phyloP scores from a whole-genome alignment of 2,797 vertebrate genomes.

The Pantherophis alleghaniensis region DNA sequence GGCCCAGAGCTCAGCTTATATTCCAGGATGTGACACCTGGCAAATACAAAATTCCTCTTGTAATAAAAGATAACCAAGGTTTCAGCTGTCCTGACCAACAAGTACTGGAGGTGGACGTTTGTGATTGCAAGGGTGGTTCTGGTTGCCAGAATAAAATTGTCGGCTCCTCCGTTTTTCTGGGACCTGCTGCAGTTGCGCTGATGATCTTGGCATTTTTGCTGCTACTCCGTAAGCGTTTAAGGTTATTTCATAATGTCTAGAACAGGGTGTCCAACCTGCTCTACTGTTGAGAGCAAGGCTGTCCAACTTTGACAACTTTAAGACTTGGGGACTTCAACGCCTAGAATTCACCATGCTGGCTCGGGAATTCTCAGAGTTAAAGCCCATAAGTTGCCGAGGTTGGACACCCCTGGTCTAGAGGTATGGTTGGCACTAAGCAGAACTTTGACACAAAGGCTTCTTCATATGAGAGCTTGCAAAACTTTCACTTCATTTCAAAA shows the following conservation, averaged over 20 bases:
- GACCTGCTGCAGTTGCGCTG: slow-evolving; percentile 64
- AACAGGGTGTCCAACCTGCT: not conserved
- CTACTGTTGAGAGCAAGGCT: no score
- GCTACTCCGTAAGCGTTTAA: slow-evolving; percentile 71
- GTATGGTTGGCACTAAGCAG: not conserved
- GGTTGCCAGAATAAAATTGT: slow-evolving; percentile 33
- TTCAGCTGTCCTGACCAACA: slow-evolving; percentile 67
- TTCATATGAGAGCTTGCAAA: not conserved
- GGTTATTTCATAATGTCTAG: not conserved
- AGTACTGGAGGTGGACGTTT: slow-evolving; percentile 63
- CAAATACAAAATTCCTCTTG: slow-evolving; percentile 60
- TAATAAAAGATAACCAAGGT: slow-evolving; percentile 71
- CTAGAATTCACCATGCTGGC: not conserved
- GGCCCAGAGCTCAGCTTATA: slow-evolving; percentile 64
- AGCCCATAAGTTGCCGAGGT: not conserved
- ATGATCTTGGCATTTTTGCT: slow-evolving; percentile 74
- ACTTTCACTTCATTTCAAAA: not conserved
- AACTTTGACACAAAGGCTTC: not conserved
- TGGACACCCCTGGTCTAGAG: not conserved
- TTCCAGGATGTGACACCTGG: slow-evolving; percentile 53
- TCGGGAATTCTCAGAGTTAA: not conserved
- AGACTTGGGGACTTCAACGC: not conserved
- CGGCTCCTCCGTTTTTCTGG: slow-evolving; percentile 47
- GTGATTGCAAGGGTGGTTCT: slow-evolving; percentile 47
- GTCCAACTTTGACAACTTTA: not conserved